Percentiles rank a stretch among this genome's conserved stretches.
These are phyloP conservation scores for Heliconius sara DNA, from an alignment of 2,888 invertebrate species.

Conservation along the genomic window DNA sequence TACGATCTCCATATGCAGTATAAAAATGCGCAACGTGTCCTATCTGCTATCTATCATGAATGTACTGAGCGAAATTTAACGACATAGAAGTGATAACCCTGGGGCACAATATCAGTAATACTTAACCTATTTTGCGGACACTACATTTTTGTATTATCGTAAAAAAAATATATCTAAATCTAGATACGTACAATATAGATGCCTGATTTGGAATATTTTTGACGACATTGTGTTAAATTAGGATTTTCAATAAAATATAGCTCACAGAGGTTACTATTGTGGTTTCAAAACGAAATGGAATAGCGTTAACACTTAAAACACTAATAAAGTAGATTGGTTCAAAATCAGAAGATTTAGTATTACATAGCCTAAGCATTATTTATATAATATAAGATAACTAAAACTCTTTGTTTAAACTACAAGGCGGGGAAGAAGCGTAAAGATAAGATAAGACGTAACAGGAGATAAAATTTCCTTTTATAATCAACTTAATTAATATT, in stretches of 20 bases:
- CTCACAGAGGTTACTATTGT: too few relatives aligned
- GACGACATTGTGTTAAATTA: neutral
- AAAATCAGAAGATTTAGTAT: neutral
- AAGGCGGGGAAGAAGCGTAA: neutral
- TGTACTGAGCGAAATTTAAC: constrained; percentile 33
- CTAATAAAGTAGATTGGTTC: neutral
- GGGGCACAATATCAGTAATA: constrained; percentile 18
- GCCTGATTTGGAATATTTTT: neutral
- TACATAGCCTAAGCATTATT: neutral
- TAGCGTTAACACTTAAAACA: neutral
- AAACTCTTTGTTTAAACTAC: neutral
- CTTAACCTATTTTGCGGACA: constrained; percentile 20
- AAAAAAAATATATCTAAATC: neutral
- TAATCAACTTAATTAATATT: constrained; percentile 1
- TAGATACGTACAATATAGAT: neutral
- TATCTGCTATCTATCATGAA: constrained; percentile 20
- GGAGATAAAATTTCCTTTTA: constrained; percentile 5
- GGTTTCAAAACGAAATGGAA: too few relatives aligned
- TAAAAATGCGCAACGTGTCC: constrained; percentile 25
- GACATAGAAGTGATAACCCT: constrained; percentile 33
- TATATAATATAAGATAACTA: neutral
- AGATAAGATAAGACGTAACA: constrained; percentile 10
- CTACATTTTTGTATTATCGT: neutral
- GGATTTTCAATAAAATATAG: too few relatives aligned
- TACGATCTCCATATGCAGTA: constrained; percentile 15